A percentile compares a stretch with the other conserved stretches of the same genome.
These are phyloP conservation scores for Aptenodytes forsteri DNA, from an alignment of 2,113 vertebrate species.

Conservation along the genomic window DNA sequence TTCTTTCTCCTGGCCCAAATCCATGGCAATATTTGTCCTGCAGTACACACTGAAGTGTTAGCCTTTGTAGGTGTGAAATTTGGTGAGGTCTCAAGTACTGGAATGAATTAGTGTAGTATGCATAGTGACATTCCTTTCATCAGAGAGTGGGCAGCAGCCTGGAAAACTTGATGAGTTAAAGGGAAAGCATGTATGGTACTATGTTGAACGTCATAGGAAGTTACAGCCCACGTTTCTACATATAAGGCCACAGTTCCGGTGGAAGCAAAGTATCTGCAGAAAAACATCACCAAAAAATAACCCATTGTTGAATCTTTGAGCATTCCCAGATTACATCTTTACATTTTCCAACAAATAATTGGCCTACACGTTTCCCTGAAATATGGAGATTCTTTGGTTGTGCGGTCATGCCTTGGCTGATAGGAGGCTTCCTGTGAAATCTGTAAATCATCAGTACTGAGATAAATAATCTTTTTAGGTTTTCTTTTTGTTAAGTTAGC, in stretches of 20 bases:
- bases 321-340: constrained; percentile 71
- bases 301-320: not conserved
- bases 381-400: constrained; percentile 50
- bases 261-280: not conserved
- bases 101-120: not conserved
- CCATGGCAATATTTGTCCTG: not conserved
- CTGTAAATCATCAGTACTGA: constrained; percentile 72
- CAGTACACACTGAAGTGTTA: not conserved
- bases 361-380: constrained; percentile 53
- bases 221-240: not conserved
- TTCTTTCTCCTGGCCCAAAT: not conserved
- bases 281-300: not conserved
- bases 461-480: not conserved
- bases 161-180: constrained; percentile 51
- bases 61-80: constrained; percentile 32
- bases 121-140: constrained; percentile 43
- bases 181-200: constrained; percentile 14
- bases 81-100: constrained; percentile 1
- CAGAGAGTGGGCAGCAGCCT: not conserved
- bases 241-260: constrained; percentile 73
- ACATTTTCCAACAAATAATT: constrained; percentile 65
- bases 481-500: not conserved
- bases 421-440: constrained; percentile 59
- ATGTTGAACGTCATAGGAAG: constrained; percentile 51
- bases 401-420: constrained; percentile 69